These are phyloP conservation scores for Polyommatus iphigenia DNA, from an alignment of 2,888 invertebrate genomes.

Conservation along the genomic window DNA sequence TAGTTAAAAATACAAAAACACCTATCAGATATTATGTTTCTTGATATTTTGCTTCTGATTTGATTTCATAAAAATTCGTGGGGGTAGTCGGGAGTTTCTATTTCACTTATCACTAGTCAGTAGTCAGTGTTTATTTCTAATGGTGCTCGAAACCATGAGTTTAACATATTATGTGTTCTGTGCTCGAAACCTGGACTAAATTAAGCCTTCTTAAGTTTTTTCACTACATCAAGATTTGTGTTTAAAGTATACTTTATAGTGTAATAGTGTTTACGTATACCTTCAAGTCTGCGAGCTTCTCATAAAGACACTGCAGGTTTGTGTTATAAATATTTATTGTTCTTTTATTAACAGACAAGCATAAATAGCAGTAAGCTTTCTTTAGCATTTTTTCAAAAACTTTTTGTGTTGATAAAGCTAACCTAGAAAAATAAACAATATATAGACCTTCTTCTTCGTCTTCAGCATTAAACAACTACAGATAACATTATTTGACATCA, in stretches of 20 bases:
- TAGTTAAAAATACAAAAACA: too few relatives aligned
- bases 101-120: too few relatives aligned
- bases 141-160: too few relatives aligned
- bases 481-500: not conserved
- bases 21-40: too few relatives aligned
- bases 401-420: not conserved
- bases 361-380: constrained; percentile 1
- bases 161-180: not conserved
- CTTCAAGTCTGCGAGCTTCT: not conserved
- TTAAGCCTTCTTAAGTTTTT: not conserved
- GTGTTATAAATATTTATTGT: not conserved
- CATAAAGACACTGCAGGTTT: not conserved
- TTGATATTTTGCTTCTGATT: too few relatives aligned
- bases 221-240: not conserved
- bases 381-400: not conserved
- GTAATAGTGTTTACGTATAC: not conserved
- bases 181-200: not conserved
- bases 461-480: not conserved
- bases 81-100: too few relatives aligned
- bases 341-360: constrained; percentile 1
- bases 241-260: too few relatives aligned
- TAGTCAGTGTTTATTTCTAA: too few relatives aligned
- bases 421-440: not conserved
- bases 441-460: not conserved
- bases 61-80: too few relatives aligned